These are phyloP conservation scores for Trachelus stipa DNA, from an alignment of 2,888 invertebrate genomes.

Conservation along the genomic window DNA sequence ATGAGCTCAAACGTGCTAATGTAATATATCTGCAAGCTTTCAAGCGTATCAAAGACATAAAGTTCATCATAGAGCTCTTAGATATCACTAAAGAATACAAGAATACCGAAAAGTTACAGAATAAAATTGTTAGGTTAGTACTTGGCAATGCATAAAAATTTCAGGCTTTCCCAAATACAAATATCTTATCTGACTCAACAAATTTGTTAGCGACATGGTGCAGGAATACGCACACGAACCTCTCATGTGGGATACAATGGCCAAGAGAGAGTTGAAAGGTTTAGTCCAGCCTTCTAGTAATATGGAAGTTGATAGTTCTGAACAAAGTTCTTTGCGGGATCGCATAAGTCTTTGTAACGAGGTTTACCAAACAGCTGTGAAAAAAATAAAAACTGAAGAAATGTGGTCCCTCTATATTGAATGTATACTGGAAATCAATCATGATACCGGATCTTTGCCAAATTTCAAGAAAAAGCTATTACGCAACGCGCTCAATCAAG, in stretches of 20 bases:
- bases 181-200: too few species aligned
- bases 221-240: constrained; percentile 69
- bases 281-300: constrained; percentile 48
- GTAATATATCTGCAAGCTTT: constrained; percentile 74
- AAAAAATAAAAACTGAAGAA: constrained; percentile 66
- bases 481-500: constrained; percentile 68
- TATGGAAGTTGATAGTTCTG: constrained; percentile 45
- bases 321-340: constrained; percentile 59
- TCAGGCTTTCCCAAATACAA: too few species aligned
- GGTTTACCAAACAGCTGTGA: constrained; percentile 69
- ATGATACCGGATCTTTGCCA: constrained; percentile 65
- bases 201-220: constrained; percentile 65
- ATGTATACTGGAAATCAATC: constrained; percentile 70
- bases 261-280: constrained; percentile 72
- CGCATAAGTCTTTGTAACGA: constrained; percentile 67
- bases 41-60: constrained; percentile 70
- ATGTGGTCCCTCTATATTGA: constrained; percentile 73
- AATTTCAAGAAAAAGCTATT: constrained; percentile 69
- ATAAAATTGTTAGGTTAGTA: constrained; percentile 66
- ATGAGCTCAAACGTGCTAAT: constrained; percentile 70
- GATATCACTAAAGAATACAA: constrained; percentile 71
- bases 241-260: constrained; percentile 72
- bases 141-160: too few species aligned
- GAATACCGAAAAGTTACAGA: constrained; percentile 72
- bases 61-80: constrained; percentile 73